phyloP scores from a whole-genome alignment of 2,888 invertebrate species.

The Phymatocera aterrima region DNA sequence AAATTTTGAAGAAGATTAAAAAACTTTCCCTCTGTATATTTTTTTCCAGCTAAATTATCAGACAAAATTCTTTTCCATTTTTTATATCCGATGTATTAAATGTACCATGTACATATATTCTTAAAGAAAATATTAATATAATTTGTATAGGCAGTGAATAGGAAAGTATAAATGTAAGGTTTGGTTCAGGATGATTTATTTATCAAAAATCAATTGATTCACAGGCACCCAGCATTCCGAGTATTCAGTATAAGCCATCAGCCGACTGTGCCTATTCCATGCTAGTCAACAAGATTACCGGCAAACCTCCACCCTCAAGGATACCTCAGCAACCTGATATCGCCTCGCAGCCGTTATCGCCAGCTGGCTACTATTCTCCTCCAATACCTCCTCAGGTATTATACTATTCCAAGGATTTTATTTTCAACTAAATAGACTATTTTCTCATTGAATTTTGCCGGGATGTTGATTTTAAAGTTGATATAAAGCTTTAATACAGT shows the following conservation, averaged over 20 bases:
- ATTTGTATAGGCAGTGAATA: conserved; percentile 42
- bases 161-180: conserved; percentile 48
- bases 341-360: conserved; percentile 59
- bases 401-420: background rate
- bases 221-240: conserved; percentile 79
- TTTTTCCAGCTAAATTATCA: conserved; percentile 23
- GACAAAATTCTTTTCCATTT: conserved; percentile 2
- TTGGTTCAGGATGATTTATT: conserved; percentile 36
- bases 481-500: background rate
- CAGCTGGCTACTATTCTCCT: conserved; percentile 65
- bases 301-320: conserved; percentile 75
- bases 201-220: conserved; percentile 54
- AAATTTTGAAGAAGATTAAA: conserved; percentile 18
- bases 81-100: conserved; percentile 23
- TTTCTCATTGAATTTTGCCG: background rate
- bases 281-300: conserved; percentile 90
- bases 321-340: conserved; percentile 59
- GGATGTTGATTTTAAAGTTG: background rate
- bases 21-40: conserved; percentile 31
- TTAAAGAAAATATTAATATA: conserved; percentile 12
- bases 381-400: conserved; percentile 64
- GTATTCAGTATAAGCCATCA: conserved; percentile 87
- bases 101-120: background rate
- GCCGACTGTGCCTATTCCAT: conserved; percentile 92
- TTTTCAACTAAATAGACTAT: background rate